These are phyloP conservation scores for Gallirallus australis DNA, from an alignment of 2,797 vertebrate species.

Conservation along the genomic window DNA sequence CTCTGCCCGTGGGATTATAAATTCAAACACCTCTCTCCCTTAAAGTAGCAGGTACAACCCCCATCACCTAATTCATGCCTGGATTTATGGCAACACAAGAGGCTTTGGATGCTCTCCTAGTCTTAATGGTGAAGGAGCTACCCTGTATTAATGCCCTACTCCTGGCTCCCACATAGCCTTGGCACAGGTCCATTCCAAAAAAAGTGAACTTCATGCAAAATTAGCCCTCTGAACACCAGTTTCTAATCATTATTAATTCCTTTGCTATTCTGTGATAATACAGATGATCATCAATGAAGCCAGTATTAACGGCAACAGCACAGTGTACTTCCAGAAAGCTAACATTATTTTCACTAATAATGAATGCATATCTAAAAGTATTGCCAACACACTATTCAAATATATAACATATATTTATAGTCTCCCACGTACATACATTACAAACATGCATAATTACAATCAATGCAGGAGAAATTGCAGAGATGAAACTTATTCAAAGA, in stretches of 20 bases:
- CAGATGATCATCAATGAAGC: neutral
- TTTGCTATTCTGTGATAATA: slow-evolving; percentile 11
- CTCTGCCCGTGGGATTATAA: neutral
- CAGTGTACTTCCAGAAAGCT: neutral
- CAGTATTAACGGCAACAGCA: slow-evolving; percentile 24
- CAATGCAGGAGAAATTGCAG: slow-evolving; percentile 23
- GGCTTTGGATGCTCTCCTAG: neutral
- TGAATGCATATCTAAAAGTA: slow-evolving; percentile 48
- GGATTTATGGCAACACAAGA: neutral
- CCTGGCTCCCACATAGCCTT: neutral
- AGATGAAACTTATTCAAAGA: neutral
- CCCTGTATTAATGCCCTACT: neutral
- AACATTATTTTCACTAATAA: slow-evolving; percentile 55
- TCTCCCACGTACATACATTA: slow-evolving; percentile 24
- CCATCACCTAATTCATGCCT: neutral
- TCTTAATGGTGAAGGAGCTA: neutral
- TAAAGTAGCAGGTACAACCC: neutral
- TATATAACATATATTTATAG: slow-evolving; percentile 63
- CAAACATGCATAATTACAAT: slow-evolving; percentile 62
- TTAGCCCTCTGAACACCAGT: neutral
- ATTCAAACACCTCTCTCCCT: neutral
- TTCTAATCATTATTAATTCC: slow-evolving; percentile 21
- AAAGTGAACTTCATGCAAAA: neutral
- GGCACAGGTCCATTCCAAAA: neutral
- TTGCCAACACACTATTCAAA: slow-evolving; percentile 61